These are phyloP conservation scores for Cydia splendana DNA, from an alignment of 1,140 invertebrate genomes.

Conservation along the genomic window DNA sequence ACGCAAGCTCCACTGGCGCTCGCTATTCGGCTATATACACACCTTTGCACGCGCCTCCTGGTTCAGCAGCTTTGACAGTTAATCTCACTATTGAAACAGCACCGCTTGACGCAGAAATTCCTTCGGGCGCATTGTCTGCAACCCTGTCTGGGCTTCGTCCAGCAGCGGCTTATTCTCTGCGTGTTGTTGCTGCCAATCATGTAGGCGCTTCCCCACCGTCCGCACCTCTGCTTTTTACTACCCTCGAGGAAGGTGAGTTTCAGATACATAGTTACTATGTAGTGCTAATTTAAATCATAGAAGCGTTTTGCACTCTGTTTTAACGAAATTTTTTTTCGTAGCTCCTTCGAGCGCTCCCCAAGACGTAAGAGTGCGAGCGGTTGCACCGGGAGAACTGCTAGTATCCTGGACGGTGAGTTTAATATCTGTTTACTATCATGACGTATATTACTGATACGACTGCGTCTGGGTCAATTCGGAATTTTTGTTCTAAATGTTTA, in stretches of 20 bases:
- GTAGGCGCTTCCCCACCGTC: constrained; percentile 86
- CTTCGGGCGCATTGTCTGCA: constrained; percentile 48
- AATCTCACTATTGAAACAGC: constrained; percentile 51
- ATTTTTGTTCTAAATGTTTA: not conserved
- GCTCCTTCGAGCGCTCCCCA: constrained; percentile 86
- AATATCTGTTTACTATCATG: not conserved
- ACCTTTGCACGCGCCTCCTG: constrained; percentile 46
- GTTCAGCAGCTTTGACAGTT: constrained; percentile 35
- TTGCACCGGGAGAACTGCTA: constrained; percentile 84
- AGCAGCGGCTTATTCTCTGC: constrained; percentile 80
- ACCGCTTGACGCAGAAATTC: constrained; percentile 39
- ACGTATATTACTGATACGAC: not conserved
- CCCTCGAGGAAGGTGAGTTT: constrained; percentile 85
- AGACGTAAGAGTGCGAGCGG: constrained; percentile 85
- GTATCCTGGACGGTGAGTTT: constrained; percentile 85
- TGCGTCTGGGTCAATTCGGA: not conserved
- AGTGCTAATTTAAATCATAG: not conserved
- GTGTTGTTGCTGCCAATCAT: constrained; percentile 86
- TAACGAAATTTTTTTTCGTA: constrained; percentile 37
- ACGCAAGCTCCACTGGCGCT: constrained; percentile 33
- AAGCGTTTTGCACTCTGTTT: not conserved
- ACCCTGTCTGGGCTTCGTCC: constrained; percentile 52
- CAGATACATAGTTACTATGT: not conserved
- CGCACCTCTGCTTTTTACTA: constrained; percentile 83
- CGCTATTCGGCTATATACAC: constrained; percentile 48